These are phyloP conservation scores for Spinus olivaceus DNA, from an alignment of 2,797 vertebrate genomes.

Conservation along the genomic window DNA sequence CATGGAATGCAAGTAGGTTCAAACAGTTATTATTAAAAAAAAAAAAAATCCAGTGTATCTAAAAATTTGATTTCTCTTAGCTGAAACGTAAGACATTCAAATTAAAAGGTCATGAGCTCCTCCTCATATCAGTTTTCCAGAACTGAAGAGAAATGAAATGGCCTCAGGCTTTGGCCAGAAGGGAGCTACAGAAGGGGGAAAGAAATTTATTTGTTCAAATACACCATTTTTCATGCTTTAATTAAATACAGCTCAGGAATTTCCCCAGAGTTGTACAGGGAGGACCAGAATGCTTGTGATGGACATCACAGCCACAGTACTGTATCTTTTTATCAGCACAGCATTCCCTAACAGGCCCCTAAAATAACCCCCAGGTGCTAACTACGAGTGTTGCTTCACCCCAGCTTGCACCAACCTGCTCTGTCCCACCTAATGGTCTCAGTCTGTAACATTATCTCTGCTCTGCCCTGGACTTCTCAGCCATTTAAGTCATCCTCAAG, in stretches of 20 bases:
- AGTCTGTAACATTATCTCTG: not conserved
- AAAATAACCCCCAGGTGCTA: not conserved
- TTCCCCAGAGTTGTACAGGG: not conserved
- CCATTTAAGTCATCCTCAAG: not conserved
- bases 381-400: fast-evolving
- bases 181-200: not conserved
- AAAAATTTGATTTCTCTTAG: not conserved
- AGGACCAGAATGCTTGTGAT: not conserved
- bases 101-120: not conserved
- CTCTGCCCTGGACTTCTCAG: not conserved
- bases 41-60: not conserved
- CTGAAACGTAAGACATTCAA: not conserved
- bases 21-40: not conserved
- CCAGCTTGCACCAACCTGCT: not conserved
- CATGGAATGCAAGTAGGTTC: not conserved
- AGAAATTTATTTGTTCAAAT: not conserved
- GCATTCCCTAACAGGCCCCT: not conserved
- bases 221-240: not conserved
- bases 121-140: not conserved
- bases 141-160: not conserved
- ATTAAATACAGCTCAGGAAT: not conserved
- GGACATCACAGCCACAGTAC: not conserved
- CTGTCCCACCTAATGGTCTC: not conserved
- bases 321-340: not conserved
- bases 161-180: not conserved